These are phyloP conservation scores for Hippocampus kuda DNA, from an alignment of 2,797 vertebrate species.

Conservation along the genomic window DNA sequence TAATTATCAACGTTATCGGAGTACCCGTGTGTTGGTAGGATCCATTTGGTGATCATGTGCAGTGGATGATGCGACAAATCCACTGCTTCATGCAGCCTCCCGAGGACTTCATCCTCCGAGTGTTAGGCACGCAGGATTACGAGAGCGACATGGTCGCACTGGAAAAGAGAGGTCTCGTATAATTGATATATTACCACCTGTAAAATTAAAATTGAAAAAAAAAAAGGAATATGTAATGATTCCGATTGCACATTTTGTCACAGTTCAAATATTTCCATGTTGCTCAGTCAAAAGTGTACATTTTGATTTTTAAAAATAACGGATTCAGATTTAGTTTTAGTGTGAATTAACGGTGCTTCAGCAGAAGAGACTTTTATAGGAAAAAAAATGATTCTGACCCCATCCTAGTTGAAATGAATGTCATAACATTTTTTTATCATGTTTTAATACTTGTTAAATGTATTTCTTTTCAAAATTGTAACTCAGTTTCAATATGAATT, in stretches of 20 bases:
- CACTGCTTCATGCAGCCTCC: slow-evolving; percentile 59
- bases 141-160: slow-evolving; percentile 78
- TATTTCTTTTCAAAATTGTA: no score
- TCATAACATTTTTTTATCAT: no score
- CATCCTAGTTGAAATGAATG: no score
- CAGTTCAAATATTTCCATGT: not conserved
- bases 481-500: no score
- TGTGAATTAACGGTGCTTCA: no score
- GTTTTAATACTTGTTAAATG: no score
- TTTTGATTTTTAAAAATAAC: no score
- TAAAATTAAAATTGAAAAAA: no score
- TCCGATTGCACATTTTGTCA: not conserved
- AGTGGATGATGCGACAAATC: slow-evolving; percentile 75
- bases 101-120: slow-evolving; percentile 10
- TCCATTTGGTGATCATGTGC: slow-evolving; percentile 77
- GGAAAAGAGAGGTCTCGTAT: slow-evolving; percentile 39
- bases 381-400: no score
- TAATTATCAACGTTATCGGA: not conserved
- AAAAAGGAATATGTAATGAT: not conserved
- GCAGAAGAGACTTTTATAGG: no score
- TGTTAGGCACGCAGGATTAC: slow-evolving; percentile 78
- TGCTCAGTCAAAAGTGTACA: no score
- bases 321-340: no score
- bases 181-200: not conserved
- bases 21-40: slow-evolving; percentile 62